Evolutionary conservation across 2,797 vertebrate genomes (phyloP).

Genomic region (Corythornis leucogaster): DNA sequence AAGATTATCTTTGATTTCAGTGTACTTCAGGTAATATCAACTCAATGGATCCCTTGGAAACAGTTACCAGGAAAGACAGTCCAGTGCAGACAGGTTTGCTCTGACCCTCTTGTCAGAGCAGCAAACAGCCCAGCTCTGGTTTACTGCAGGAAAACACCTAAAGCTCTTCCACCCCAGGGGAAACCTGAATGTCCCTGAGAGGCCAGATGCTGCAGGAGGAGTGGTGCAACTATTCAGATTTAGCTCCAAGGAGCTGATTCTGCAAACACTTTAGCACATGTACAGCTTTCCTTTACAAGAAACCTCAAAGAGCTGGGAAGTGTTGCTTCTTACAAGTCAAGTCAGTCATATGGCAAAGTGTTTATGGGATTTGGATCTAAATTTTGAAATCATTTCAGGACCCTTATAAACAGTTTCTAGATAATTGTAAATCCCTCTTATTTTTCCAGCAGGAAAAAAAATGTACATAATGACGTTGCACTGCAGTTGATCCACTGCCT

Average conservation of each 20-base stretch:
- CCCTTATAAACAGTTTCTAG: neutral
- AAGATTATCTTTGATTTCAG: neutral
- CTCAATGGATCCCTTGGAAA: neutral
- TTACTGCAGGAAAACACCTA: neutral
- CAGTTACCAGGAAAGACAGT: neutral
- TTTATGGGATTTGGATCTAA: constrained; percentile 22
- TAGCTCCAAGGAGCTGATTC: constrained; percentile 22
- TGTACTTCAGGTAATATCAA: neutral
- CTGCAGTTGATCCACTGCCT: neutral
- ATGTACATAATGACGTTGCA: rapidly evolving
- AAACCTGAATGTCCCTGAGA: neutral
- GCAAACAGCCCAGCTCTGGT: rapidly evolving
- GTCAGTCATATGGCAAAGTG: constrained; percentile 56
- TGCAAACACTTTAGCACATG: constrained; percentile 58
- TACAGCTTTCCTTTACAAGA: constrained; percentile 43
- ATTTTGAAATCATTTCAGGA: constrained; percentile 44
- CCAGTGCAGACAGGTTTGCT: neutral
- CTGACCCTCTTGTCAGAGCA: neutral
- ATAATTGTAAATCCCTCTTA: neutral
- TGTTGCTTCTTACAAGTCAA: constrained; percentile 4
- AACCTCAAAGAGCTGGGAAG: constrained; percentile 34
- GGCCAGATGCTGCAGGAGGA: neutral
- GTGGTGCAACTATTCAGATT: neutral
- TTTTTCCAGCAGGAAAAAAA: neutral
- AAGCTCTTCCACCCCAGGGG: neutral